Conservation (phyloP, 2,888 invertebrate species). For the Yponomeuta cagnagella region DNA sequence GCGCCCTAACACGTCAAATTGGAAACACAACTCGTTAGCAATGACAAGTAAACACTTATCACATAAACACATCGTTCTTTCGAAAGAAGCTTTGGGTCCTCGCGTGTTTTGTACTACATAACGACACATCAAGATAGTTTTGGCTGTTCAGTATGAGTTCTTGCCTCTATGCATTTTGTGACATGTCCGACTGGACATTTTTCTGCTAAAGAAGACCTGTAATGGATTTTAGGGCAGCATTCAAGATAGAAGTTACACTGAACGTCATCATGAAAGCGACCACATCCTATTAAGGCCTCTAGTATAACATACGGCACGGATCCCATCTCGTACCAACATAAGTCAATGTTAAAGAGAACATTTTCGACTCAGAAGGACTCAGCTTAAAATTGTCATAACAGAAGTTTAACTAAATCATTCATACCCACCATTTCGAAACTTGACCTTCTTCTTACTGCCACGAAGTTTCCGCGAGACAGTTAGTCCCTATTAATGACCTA, state of each 20-base stretch:
- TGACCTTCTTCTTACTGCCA: too few relatives aligned
- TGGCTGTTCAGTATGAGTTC: neutral
- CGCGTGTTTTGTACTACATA: neutral
- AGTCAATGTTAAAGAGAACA: neutral
- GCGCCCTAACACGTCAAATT: neutral
- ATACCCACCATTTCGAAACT: neutral
- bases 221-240: neutral
- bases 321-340: neutral
- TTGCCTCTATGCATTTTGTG: neutral
- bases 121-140: neutral
- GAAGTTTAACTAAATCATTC: neutral
- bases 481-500: too few relatives aligned
- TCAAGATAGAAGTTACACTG: neutral
- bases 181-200: neutral
- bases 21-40: slow-evolving; percentile 19
- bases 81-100: neutral
- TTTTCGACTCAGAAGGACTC: neutral
- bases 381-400: neutral
- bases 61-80: slow-evolving; percentile 3
- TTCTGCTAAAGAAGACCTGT: neutral
- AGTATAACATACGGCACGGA: neutral
- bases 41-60: slow-evolving; percentile 12
- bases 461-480: too few relatives aligned
- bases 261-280: neutral
- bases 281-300: neutral